These are phyloP conservation scores for Camponotus fellah DNA, from an alignment of 2,888 invertebrate species.

Conservation along the genomic window DNA sequence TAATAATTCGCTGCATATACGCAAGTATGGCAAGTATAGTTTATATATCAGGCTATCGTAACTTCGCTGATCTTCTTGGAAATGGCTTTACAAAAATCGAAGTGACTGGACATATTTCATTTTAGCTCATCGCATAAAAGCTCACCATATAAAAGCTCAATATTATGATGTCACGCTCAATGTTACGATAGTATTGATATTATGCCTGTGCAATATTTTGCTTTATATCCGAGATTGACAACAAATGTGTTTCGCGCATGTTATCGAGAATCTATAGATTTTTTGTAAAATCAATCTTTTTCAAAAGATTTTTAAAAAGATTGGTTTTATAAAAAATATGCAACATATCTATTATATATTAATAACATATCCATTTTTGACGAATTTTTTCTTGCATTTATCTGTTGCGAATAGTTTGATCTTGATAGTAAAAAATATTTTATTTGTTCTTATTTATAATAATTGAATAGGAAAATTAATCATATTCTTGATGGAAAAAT, in stretches of 20 bases:
- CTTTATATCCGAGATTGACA: neutral
- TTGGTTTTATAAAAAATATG: neutral
- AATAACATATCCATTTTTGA: neutral
- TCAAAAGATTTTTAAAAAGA: neutral
- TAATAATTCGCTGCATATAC: neutral
- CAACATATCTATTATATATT: neutral
- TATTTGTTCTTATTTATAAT: neutral
- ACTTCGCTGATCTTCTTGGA: neutral
- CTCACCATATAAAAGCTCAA: neutral
- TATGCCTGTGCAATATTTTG: constrained; percentile 18
- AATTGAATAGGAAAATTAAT: neutral
- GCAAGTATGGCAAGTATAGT: neutral
- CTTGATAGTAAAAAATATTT: neutral
- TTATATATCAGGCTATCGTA: constrained; percentile 18
- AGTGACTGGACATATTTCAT: neutral
- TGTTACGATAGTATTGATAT: constrained; percentile 9
- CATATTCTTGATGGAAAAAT: neutral
- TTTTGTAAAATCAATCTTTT: constrained; percentile 6
- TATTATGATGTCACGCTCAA: neutral
- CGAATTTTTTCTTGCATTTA: neutral
- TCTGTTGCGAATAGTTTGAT: neutral
- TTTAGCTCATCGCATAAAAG: neutral
- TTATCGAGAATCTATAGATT: neutral
- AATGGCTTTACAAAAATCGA: neutral
- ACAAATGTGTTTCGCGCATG: neutral